Evolutionary conservation across 2,888 invertebrate genomes (phyloP), one percentile per base, ranked within the genome.

Genomic region (Spicauda simplicius): DNA sequence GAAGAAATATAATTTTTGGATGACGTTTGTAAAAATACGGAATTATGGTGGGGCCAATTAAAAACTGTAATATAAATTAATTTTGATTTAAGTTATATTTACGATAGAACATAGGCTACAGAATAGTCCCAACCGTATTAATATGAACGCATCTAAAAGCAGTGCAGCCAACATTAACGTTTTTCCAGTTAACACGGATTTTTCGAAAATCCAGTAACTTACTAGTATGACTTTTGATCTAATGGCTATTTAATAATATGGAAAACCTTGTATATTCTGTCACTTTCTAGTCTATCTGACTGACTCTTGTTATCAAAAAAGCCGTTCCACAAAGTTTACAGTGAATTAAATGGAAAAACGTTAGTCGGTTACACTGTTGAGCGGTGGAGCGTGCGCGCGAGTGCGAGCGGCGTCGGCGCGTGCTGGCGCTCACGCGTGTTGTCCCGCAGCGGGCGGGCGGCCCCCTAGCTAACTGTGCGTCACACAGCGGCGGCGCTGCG

Each of bases 401-500:
- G 50, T 48, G 48, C 50, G 50, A 16, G 45, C 73, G 73, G 73
- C 70, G 74, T 70, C 12, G 37, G 73, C 64, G 70, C 48, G 71
- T 64, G 71, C 56, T 52, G 59, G 66, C 61, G 66, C 45, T 61
- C 65, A 53, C 52, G 61, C 61, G 67, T 68, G 62, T 56, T 70
- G 69, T 66, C 60, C 41, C 68, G 59, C 69, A 48, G 64, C 63
- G 71, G 41, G 53, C 55, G 64, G 48, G 63, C 18, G 56, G 33
- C n/a, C n/a, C 37, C 37, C 12, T 37, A 37, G 37, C 37, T 37
- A 37, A 37, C 37, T 37, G 37, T 37, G 37, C 11, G 2, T 0
- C 12, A 37, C 37, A 90, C 93, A 95, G 95, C 95, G 88, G 94
- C 94, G 80, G 95, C 95, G 76, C 92, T 93, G 83, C 93, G 94